Conservation (phyloP, 2,797 vertebrate genomes). For the Dendrocincla fuliginosa region DNA sequence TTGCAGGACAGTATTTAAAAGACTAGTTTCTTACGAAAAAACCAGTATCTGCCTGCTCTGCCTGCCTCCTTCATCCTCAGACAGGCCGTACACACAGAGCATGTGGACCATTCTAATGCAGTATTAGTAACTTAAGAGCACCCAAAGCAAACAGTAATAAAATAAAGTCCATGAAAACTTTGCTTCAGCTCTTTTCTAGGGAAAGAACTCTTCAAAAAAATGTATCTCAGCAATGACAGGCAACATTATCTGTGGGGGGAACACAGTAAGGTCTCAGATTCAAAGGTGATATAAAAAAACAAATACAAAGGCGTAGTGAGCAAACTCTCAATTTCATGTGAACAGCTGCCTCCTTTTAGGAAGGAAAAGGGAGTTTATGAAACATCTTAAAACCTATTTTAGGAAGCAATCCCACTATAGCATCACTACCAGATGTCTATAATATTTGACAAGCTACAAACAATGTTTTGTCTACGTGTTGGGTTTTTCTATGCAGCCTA, state of each 20-base stretch:
- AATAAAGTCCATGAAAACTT: neutral
- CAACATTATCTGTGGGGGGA: neutral
- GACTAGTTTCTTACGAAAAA: neutral
- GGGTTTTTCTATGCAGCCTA: neutral
- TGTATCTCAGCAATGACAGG: neutral
- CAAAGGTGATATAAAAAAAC: neutral
- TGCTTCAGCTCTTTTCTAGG: neutral
- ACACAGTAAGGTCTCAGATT: neutral
- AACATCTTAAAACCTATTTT: slow-evolving; percentile 5
- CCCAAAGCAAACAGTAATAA: neutral
- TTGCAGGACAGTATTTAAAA: neutral
- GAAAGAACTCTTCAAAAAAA: neutral
- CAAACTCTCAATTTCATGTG: neutral
- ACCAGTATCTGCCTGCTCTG: neutral
- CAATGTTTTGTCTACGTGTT: neutral
- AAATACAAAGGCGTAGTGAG: neutral
- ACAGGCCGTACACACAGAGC: neutral
- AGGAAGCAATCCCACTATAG: neutral
- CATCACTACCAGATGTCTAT: slow-evolving; percentile 21
- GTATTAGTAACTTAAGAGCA: neutral
- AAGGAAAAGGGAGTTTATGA: neutral
- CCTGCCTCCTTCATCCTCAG: neutral
- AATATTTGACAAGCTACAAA: slow-evolving; percentile 1
- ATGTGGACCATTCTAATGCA: neutral
- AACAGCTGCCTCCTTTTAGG: neutral